Conservation (phyloP, 2,797 vertebrate genomes). For the Luscinia megarhynchos region DNA sequence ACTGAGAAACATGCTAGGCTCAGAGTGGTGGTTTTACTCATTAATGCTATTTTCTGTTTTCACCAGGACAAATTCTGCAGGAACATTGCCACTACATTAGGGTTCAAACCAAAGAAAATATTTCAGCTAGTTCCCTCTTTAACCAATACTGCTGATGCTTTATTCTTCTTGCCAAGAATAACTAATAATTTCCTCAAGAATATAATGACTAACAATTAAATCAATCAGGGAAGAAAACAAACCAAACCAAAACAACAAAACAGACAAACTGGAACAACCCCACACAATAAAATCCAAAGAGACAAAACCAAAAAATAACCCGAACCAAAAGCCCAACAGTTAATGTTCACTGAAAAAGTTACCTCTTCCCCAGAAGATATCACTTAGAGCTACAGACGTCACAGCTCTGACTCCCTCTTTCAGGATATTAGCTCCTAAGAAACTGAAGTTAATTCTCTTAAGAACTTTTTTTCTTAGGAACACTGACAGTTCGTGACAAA, state of each 20-base stretch:
- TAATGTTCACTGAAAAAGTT: background rate
- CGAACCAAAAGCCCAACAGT: background rate
- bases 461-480: background rate
- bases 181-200: background rate
- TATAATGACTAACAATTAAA: background rate
- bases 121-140: background rate
- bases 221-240: background rate
- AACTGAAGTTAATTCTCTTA: background rate
- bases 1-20: background rate
- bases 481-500: background rate
- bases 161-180: background rate
- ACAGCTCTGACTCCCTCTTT: background rate
- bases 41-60: background rate
- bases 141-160: background rate
- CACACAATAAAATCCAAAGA: background rate
- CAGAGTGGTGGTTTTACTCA: background rate
- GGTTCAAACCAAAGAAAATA: background rate
- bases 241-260: background rate
- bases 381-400: background rate
- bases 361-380: background rate
- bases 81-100: background rate
- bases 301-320: background rate
- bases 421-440: background rate
- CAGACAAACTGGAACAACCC: background rate
- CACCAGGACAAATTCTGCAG: background rate